These are phyloP conservation scores for Phragmatobia fuliginosa DNA, from an alignment of 2,888 invertebrate genomes.

Conservation along the genomic window DNA sequence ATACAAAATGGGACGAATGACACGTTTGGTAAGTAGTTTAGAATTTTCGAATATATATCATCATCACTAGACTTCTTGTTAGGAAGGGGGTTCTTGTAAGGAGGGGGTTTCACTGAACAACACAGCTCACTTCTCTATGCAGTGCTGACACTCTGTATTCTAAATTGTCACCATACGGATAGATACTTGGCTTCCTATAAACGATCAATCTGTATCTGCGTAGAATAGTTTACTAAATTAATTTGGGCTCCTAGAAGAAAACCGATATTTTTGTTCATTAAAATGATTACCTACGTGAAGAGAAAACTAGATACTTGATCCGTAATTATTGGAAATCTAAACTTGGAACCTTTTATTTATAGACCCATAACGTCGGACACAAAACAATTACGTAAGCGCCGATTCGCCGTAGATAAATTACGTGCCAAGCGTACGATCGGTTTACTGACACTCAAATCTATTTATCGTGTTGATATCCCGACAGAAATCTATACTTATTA, in stretches of 20 bases:
- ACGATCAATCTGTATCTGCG: not conserved
- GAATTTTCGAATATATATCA: not conserved
- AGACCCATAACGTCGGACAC: constrained; percentile 17
- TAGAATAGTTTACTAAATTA: no score
- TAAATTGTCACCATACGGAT: no score
- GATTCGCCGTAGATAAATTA: constrained; percentile 28
- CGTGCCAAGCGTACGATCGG: constrained; percentile 20
- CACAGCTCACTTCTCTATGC: no score
- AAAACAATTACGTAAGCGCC: constrained; percentile 22
- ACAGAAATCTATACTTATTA: not conserved
- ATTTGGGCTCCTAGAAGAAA: not conserved
- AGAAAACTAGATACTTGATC: not conserved
- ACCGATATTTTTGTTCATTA: not conserved
- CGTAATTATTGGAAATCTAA: not conserved
- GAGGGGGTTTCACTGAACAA: no score
- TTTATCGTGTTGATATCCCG: constrained; percentile 10
- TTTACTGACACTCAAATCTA: constrained; percentile 24
- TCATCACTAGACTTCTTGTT: not conserved
- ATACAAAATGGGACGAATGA: constrained; percentile 69
- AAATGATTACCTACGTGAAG: not conserved
- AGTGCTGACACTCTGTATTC: no score
- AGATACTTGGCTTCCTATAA: not conserved
- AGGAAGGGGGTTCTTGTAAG: not conserved
- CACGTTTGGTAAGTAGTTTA: constrained; percentile 65
- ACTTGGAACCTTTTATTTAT: not conserved